Conservation (phyloP, 2,888 invertebrate species). For the Phania funesta region DNA sequence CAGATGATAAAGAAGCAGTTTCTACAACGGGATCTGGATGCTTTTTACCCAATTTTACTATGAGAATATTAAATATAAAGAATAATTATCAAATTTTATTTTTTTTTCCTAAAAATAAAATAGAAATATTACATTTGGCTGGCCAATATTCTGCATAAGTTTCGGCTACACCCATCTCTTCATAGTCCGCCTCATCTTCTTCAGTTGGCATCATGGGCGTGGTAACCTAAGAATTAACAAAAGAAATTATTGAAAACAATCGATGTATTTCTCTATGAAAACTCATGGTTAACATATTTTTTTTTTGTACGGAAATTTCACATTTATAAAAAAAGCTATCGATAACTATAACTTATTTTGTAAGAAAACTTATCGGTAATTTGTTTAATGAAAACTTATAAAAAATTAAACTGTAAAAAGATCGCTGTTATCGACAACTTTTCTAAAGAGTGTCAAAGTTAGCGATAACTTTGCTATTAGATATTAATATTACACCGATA, state of each 20-base stretch:
- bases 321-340: no score
- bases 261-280: no score
- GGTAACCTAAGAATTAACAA: slow-evolving; percentile 45
- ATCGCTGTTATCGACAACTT: no score
- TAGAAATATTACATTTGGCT: slow-evolving; percentile 86
- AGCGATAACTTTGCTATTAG: not conserved
- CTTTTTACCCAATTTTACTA: slow-evolving; percentile 94
- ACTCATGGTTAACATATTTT: no score
- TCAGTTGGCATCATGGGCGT: slow-evolving; percentile 78
- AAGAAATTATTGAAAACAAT: not conserved
- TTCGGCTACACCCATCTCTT: slow-evolving; percentile 98
- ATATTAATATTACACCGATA: no score
- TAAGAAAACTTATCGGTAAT: no score
- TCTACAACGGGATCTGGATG: slow-evolving; percentile 99
- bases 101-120: not conserved
- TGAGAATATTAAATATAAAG: slow-evolving; percentile 30
- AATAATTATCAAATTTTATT: not conserved
- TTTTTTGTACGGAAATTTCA: no score
- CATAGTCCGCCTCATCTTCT: slow-evolving; percentile 94
- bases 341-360: no score
- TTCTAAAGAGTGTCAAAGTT: no score
- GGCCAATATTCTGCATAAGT: slow-evolving; percentile 99
- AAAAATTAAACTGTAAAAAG: no score
- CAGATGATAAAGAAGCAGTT: slow-evolving; percentile 97
- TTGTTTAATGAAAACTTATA: not conserved